A percentile compares a stretch with the other conserved stretches of the same genome.
Conservation (phyloP, 2,888 invertebrate species). For the Bombyx huttoni region DNA sequence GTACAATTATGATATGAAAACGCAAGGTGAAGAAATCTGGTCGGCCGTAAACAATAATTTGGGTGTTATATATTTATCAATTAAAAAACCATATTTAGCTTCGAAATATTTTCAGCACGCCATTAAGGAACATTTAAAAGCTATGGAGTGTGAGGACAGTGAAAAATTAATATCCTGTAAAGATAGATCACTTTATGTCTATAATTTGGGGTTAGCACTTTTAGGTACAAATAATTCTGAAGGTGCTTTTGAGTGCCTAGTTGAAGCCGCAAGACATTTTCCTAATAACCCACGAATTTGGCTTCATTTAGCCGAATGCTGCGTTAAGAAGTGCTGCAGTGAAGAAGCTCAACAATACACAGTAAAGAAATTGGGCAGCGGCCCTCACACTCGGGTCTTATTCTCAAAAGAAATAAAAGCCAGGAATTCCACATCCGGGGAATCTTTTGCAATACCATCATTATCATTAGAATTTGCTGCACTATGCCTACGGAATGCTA, state of each 20-base stretch:
- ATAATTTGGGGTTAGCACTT: conserved; percentile 87
- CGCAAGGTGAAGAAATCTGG: conserved; percentile 64
- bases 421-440: conserved; percentile 65
- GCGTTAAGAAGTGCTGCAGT: conserved; percentile 79
- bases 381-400: conserved; percentile 53
- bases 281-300: conserved; percentile 92
- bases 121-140: conserved; percentile 77
- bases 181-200: conserved; percentile 77
- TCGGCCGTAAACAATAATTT: conserved; percentile 83
- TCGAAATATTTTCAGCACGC: conserved; percentile 86
- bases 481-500: conserved; percentile 89
- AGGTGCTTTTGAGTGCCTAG: conserved; percentile 92
- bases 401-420: conserved; percentile 50
- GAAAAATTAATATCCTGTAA: conserved; percentile 49
- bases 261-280: conserved; percentile 87
- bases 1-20: conserved; percentile 48
- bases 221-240: conserved; percentile 84
- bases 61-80: conserved; percentile 84
- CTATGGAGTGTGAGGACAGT: conserved; percentile 53
- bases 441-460: conserved; percentile 88
- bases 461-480: conserved; percentile 92
- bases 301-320: conserved; percentile 94
- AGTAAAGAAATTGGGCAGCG: conserved; percentile 57
- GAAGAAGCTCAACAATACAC: conserved; percentile 62
- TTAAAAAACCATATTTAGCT: conserved; percentile 86